Evolutionary conservation across 2,888 invertebrate species (phyloP).

Genomic region (Erebia palarica): DNA sequence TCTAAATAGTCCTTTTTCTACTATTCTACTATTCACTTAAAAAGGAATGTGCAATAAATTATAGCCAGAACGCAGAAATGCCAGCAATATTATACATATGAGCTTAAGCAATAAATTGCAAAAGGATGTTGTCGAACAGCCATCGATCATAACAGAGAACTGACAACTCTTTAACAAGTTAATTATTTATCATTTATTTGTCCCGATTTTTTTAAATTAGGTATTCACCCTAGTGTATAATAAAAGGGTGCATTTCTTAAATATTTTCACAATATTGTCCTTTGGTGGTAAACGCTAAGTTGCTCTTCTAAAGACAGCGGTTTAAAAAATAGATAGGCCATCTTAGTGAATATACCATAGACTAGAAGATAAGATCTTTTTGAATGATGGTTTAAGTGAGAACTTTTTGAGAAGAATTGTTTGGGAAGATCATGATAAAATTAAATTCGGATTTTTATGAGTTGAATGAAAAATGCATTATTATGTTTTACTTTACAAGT

Average conservation of each 20-base stretch:
- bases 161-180: too few relatives aligned
- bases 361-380: too few relatives aligned
- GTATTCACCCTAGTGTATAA: neutral
- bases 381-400: neutral
- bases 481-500: too few relatives aligned
- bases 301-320: slow-evolving; percentile 25
- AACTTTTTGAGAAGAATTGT: neutral
- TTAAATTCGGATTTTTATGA: neutral
- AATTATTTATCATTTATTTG: neutral
- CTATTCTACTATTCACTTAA: neutral
- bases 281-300: slow-evolving; percentile 34
- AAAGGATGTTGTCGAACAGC: too few relatives aligned
- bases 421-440: slow-evolving; percentile 18
- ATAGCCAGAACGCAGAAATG: too few relatives aligned
- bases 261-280: slow-evolving; percentile 32
- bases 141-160: too few relatives aligned
- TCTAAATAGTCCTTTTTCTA: neutral
- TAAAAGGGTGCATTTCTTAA: slow-evolving; percentile 10
- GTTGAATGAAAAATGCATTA: too few relatives aligned
- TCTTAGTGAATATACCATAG: slow-evolving; percentile 16
- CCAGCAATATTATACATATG: too few relatives aligned
- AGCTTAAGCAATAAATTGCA: too few relatives aligned
- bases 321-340: slow-evolving; percentile 4
- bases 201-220: neutral
- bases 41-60: too few relatives aligned